These are phyloP conservation scores for Loxodonta africana DNA, from an alignment of 2,113 vertebrate species.

Conservation along the genomic window DNA sequence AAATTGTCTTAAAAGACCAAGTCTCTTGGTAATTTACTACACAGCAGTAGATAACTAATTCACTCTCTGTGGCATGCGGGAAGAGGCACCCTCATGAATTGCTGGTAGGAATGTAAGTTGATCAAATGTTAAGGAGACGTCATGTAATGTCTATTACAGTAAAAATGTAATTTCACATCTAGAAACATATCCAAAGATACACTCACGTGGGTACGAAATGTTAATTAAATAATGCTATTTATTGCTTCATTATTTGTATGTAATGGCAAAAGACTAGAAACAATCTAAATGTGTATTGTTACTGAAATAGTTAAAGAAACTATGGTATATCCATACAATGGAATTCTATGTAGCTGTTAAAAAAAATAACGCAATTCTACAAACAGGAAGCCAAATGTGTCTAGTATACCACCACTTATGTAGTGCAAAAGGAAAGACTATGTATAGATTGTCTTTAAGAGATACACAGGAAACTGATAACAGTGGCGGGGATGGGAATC, in stretches of 20 bases:
- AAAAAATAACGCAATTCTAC: conserved; percentile 3
- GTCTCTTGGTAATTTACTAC: conserved; percentile 42
- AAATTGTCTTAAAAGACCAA: not conserved
- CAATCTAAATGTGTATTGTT: conserved; percentile 47
- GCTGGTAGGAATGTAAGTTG: conserved; percentile 28
- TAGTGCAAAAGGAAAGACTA: not conserved
- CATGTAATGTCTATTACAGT: conserved; percentile 8
- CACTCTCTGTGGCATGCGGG: not conserved
- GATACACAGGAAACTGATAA: not conserved
- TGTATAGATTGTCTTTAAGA: not conserved
- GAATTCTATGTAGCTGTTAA: conserved; percentile 36
- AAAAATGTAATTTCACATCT: conserved; percentile 52
- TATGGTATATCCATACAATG: not conserved
- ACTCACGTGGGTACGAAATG: conserved; percentile 53
- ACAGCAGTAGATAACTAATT: conserved; percentile 51
- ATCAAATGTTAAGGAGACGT: not conserved
- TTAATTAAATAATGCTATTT: conserved; percentile 65
- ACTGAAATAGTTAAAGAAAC: conserved; percentile 46
- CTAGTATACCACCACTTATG: not conserved
- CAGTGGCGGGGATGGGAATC: not conserved
- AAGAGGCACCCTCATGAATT: conserved; percentile 21
- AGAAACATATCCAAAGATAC: conserved; percentile 25
- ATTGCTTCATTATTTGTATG: not conserved
- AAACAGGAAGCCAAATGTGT: not conserved
- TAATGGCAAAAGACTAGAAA: conserved; percentile 44